A percentile compares a stretch with the other conserved stretches of the same genome.
Evolutionary conservation across 2,113 vertebrate species (phyloP).

Genomic region (Scalopus aquaticus): DNA sequence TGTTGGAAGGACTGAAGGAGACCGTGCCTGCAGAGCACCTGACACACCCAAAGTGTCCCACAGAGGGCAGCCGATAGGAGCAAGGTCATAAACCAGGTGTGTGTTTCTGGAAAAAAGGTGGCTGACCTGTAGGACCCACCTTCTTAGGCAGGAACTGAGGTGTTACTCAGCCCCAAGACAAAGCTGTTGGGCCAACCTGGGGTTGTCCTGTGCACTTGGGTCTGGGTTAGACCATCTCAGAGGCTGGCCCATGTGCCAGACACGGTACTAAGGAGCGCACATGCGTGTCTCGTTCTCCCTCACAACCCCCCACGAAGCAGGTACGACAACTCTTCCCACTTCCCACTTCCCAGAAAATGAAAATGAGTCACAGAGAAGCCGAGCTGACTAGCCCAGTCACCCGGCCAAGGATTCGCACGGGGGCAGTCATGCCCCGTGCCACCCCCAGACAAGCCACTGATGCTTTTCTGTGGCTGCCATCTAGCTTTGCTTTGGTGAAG

Average conservation of each 20-base stretch:
- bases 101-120: not conserved
- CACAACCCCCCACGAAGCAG: not conserved
- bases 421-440: not conserved
- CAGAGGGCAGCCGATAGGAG: not conserved
- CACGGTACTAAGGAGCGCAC: not conserved
- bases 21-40: not conserved
- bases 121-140: not conserved
- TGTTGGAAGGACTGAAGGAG: not conserved
- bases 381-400: not conserved
- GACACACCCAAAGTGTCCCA: not conserved
- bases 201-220: not conserved
- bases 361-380: not conserved
- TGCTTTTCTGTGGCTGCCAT: not conserved
- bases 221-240: too few relatives aligned
- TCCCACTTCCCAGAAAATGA: not conserved
- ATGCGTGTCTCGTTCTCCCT: not conserved
- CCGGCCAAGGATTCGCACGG: not conserved
- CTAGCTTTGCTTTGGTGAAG: constrained; percentile 70
- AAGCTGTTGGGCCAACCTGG: not conserved
- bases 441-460: not conserved
- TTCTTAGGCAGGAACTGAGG: not conserved
- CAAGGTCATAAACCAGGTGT: not conserved
- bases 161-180: not conserved
- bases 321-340: not conserved
- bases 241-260: not conserved